Evolutionary conservation across 2,113 vertebrate genomes (phyloP), one percentile per base, ranked within the genome.

Genomic region (Pollimyrus isidori): DNA sequence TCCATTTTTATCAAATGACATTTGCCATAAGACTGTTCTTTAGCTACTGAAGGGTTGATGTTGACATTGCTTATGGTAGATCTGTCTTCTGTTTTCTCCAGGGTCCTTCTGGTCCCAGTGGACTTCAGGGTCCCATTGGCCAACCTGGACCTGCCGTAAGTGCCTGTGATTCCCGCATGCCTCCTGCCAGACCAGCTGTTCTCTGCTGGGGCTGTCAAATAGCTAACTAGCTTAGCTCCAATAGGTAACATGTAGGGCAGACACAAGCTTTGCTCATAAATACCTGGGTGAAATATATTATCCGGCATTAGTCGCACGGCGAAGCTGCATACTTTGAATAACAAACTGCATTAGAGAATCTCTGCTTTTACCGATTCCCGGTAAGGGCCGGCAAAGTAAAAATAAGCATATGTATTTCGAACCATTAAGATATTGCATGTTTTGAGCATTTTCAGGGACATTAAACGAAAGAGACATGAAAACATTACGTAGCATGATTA

Each of bases 91-190:
- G 52, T 91, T 52, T 92, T 89, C 92, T 93, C 50, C 39, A 99
- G 98, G 98, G 98, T 94, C 98, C 98, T 89, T 96, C 97, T 0
- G 98, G 98, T 89, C 94, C 98, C 0, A 95, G 94, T 6, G 98
- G 98, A 92, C 96, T 98, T 91, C 98, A 98, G 94, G 98, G 98
- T 91, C 97, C 97, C 39, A 93, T 99, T 45, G 98, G 98, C 90
- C 97, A 97, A 90, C 98, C 98, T 62, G 98, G 98, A 91, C 97
- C 98, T 92, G 97, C 98, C 92, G 98, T 99, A 92, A 98, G 98
- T 99, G 91, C 90, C 58, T 30, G n/a, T 7, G 50, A n/a, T 39
- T 26, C 35, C 58, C 3, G 3, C 52, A 62, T 39, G 35, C 35
- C 30, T 45, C 4, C 21, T 21, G 48, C 80, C 23, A 76, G 58